Conservation (phyloP, 1,140 invertebrate genomes). For the Zaprionus ornatus region DNA sequence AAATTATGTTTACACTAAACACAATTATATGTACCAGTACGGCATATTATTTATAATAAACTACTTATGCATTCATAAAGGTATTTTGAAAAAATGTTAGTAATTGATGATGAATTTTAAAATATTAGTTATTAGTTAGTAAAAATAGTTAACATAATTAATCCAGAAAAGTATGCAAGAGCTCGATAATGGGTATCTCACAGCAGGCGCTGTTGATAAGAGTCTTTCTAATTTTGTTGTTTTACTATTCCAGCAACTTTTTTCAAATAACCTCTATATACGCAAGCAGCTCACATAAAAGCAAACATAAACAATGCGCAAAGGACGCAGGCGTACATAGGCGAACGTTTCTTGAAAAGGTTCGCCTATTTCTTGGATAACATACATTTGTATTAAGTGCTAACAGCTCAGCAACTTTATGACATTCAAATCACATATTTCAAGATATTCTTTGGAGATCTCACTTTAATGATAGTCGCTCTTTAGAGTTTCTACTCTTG, state of each 20-base stretch:
- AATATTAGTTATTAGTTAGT: too few relatives aligned
- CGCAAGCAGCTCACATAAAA: background rate
- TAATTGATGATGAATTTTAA: too few relatives aligned
- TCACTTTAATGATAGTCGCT: background rate
- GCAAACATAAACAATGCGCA: background rate
- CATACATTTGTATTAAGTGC: background rate
- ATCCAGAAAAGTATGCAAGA: background rate
- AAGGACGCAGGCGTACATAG: constrained; percentile 1
- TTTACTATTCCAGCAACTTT: background rate
- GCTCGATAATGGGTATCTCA: background rate
- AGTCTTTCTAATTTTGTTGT: background rate
- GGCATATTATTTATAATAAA: too few relatives aligned
- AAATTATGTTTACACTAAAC: background rate
- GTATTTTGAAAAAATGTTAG: too few relatives aligned
- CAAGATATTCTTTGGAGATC: background rate
- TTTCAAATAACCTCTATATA: background rate
- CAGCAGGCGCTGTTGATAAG: background rate
- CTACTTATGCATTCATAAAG: too few relatives aligned
- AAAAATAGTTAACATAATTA: too few relatives aligned
- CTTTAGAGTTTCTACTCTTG: too few relatives aligned
- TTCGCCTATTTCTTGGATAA: background rate
- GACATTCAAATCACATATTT: background rate
- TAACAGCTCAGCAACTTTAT: background rate
- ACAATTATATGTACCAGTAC: too few relatives aligned
- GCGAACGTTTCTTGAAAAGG: background rate